A percentile compares a stretch with the other conserved stretches of the same genome.
phyloP scores from a whole-genome alignment of 2,888 invertebrate species.

The Bombylius major region DNA sequence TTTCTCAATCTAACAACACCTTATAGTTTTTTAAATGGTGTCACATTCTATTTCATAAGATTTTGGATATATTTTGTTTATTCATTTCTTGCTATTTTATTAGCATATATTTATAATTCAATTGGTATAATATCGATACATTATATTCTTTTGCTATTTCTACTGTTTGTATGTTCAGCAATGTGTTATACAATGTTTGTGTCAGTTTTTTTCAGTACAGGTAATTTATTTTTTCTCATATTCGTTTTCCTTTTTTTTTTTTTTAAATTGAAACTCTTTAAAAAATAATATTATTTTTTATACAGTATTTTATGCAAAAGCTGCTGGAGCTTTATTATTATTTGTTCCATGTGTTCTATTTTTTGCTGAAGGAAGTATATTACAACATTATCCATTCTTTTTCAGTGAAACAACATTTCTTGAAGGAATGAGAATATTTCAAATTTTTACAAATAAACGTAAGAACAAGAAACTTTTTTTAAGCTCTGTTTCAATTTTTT shows the following conservation, averaged over 20 bases:
- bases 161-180: conserved; percentile 25
- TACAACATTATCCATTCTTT: conserved; percentile 9
- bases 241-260: not conserved
- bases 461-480: conserved; percentile 10
- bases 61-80: conserved; percentile 23
- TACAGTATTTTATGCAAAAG: conserved; percentile 29
- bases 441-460: conserved; percentile 33
- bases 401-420: conserved; percentile 25
- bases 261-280: not conserved
- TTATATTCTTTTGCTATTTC: conserved; percentile 19
- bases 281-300: not conserved
- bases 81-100: conserved; percentile 16
- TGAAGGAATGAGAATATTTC: conserved; percentile 28
- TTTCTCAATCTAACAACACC: conserved; percentile 26
- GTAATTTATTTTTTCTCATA: conserved; percentile 16
- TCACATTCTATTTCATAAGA: conserved; percentile 29
- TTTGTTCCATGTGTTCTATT: conserved; percentile 27
- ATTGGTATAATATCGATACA: conserved; percentile 18
- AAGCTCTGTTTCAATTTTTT: not conserved
- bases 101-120: conserved; percentile 21
- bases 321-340: conserved; percentile 29
- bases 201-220: conserved; percentile 32
- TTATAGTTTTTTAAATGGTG: conserved; percentile 30
- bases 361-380: conserved; percentile 21
- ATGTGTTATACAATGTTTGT: conserved; percentile 32